phyloP scores from a whole-genome alignment of 2,113 vertebrate genomes.

The Pygoscelis adeliae region DNA sequence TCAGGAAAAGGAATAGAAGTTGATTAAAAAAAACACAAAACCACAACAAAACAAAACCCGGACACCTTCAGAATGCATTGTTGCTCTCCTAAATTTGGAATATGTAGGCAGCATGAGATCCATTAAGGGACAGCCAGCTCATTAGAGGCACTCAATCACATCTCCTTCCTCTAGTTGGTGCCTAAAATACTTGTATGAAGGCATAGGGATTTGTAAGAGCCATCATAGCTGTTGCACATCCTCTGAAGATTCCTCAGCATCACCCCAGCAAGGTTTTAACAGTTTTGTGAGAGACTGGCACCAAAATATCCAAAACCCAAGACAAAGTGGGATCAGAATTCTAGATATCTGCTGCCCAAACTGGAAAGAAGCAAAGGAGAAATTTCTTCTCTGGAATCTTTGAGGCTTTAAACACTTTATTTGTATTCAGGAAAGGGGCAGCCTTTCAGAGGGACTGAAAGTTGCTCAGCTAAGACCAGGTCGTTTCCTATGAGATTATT shows the following conservation, averaged over 20 bases:
- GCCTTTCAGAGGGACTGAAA: neutral
- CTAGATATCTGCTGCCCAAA: neutral
- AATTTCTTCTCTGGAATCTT: neutral
- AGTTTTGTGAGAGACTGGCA: neutral
- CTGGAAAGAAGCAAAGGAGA: neutral
- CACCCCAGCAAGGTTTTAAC: neutral
- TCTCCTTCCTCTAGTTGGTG: neutral
- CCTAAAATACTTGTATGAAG: neutral
- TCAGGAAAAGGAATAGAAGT: neutral
- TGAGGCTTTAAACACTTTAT: neutral
- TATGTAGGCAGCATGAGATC: neutral
- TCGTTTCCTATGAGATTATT: neutral
- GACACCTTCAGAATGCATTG: neutral
- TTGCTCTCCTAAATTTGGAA: neutral
- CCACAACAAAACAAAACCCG: neutral
- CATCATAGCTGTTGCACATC: neutral
- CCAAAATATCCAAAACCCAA: neutral
- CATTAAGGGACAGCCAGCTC: neutral
- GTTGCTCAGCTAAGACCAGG: neutral
- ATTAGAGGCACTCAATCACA: neutral
- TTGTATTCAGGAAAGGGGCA: neutral
- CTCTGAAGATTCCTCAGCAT: neutral
- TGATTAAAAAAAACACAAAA: accelerated
- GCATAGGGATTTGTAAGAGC: neutral
- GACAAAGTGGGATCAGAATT: neutral